Percentiles rank a stretch among this genome's conserved stretches.
phyloP scores from a whole-genome alignment of 2,113 vertebrate genomes.

The Erythrocercus mccallii region DNA sequence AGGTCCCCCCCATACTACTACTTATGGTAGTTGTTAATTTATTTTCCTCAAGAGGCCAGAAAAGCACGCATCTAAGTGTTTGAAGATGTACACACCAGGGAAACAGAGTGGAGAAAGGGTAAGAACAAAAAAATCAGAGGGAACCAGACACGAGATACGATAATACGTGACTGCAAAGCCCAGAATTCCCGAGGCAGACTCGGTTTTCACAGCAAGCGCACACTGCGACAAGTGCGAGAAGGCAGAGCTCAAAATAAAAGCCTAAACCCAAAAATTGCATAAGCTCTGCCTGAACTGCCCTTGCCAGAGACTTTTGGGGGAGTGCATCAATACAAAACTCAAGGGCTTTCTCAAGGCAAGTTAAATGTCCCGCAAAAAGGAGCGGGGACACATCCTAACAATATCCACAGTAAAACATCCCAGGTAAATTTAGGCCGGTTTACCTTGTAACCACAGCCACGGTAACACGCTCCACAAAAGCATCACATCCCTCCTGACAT shows the following conservation, averaged over 20 bases:
- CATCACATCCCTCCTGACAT: rapidly evolving
- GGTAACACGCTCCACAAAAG: not conserved
- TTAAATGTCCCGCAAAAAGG: rapidly evolving
- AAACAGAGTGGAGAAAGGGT: not conserved
- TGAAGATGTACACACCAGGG: not conserved
- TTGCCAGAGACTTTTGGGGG: not conserved
- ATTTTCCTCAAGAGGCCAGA: not conserved
- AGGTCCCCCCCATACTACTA: not conserved
- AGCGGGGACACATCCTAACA: rapidly evolving
- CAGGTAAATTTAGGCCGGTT: rapidly evolving
- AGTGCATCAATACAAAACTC: not conserved
- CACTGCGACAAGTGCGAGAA: not conserved
- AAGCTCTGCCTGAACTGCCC: not conserved
- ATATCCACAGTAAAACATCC: rapidly evolving
- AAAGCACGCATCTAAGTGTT: not conserved
- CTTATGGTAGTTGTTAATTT: not conserved
- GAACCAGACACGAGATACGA: rapidly evolving
- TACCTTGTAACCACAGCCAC: not conserved
- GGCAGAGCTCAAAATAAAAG: not conserved
- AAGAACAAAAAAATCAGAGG: not conserved
- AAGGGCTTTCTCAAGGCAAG: not conserved
- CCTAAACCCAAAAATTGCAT: not conserved
- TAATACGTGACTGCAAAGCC: not conserved
- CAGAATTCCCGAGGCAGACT: not conserved
- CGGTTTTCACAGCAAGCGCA: rapidly evolving